Percentiles rank a stretch among this genome's conserved stretches.
Evolutionary conservation across 1,140 invertebrate species (phyloP).

Genomic region (Drosophila melanogaster): Release_6_plus_ISO1_MT NT_033779.5:15797001-15797500

Average conservation of each 20-base stretch:
- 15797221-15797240: too few relatives aligned
- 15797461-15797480: conserved; percentile 53
- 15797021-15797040: conserved; percentile 32
- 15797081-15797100: conserved; percentile 54
- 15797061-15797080: conserved; percentile 65
- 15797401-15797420: neutral
- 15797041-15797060: conserved; percentile 65
- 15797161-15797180: conserved; percentile 33
- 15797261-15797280: too few relatives aligned
- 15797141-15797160: conserved; percentile 74
- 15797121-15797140: conserved; percentile 80
- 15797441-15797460: conserved; percentile 5
- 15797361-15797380: neutral
- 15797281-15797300: too few relatives aligned
- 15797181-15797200: neutral
- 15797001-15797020: conserved; percentile 61
- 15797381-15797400: neutral
- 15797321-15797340: neutral
- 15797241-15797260: too few relatives aligned
- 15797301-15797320: neutral
- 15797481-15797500: conserved; percentile 76
- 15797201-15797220: neutral
- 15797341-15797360: neutral
- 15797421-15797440: conserved; percentile 9
- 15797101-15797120: conserved; percentile 67